A percentile compares a stretch with the other conserved stretches of the same genome.
phyloP scores from a whole-genome alignment of 2,113 vertebrate species.

The Petroica traversi region DNA sequence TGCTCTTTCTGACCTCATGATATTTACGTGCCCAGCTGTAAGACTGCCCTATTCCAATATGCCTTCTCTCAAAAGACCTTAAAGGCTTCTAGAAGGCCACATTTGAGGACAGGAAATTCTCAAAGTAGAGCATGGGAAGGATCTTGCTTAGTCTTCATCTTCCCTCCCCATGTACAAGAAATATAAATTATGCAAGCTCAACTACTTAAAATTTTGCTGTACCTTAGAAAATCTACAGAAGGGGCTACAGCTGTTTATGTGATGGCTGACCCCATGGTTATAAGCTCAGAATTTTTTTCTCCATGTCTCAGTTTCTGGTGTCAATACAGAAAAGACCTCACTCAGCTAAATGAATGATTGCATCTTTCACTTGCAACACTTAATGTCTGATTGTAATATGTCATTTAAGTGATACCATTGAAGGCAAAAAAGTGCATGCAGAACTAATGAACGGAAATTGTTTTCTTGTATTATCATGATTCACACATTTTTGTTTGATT shows the following conservation, averaged over 20 bases:
- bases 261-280: background rate
- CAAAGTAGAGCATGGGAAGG: background rate
- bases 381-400: background rate
- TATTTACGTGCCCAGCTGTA: background rate
- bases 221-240: background rate
- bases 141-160: background rate
- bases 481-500: background rate
- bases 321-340: background rate
- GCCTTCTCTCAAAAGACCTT: background rate
- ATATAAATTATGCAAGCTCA: background rate
- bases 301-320: background rate
- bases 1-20: background rate
- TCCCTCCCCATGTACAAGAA: background rate
- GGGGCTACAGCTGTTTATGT: background rate
- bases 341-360: background rate
- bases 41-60: background rate
- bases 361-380: background rate
- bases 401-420: background rate
- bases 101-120: background rate
- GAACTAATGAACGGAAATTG: background rate
- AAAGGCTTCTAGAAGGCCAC: background rate
- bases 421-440: background rate
- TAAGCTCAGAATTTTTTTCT: background rate
- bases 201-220: background rate
- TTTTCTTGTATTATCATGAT: background rate